phyloP scores from a whole-genome alignment of 2,113 vertebrate genomes.

The Stegostoma tigrinum region DNA sequence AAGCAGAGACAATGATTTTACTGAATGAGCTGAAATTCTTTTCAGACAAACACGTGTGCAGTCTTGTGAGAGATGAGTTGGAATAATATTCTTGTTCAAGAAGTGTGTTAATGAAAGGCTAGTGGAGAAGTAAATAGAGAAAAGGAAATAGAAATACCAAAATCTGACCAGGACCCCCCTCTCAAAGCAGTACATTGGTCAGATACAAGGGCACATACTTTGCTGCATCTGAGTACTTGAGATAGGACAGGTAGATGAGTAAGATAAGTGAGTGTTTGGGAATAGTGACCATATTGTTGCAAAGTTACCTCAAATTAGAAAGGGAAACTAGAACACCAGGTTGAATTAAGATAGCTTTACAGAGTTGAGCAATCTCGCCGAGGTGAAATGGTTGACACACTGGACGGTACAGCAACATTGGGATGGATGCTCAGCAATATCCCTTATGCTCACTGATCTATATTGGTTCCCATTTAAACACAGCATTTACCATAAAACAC shows the following conservation, averaged over 20 bases:
- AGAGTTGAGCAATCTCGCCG: neutral
- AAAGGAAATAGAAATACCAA: neutral
- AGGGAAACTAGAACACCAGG: neutral
- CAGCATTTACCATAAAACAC: too few relatives aligned
- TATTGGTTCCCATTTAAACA: too few relatives aligned
- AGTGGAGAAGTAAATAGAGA: neutral
- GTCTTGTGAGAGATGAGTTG: neutral
- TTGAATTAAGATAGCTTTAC: neutral
- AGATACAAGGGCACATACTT: neutral
- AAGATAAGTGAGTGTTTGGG: neutral
- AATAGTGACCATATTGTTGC: neutral
- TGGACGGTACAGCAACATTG: neutral
- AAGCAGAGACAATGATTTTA: neutral
- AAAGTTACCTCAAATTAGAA: neutral
- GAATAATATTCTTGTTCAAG: neutral
- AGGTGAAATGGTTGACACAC: neutral
- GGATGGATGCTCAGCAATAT: too few relatives aligned
- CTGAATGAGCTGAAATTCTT: neutral
- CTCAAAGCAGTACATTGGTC: neutral
- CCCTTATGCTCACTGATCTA: too few relatives aligned
- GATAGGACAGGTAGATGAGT: neutral
- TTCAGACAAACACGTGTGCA: neutral
- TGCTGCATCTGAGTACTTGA: neutral
- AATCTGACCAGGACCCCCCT: neutral
- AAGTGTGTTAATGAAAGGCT: neutral